These are phyloP conservation scores for Yponomeuta plumbellus DNA, from an alignment of 2,888 invertebrate species.

Conservation along the genomic window DNA sequence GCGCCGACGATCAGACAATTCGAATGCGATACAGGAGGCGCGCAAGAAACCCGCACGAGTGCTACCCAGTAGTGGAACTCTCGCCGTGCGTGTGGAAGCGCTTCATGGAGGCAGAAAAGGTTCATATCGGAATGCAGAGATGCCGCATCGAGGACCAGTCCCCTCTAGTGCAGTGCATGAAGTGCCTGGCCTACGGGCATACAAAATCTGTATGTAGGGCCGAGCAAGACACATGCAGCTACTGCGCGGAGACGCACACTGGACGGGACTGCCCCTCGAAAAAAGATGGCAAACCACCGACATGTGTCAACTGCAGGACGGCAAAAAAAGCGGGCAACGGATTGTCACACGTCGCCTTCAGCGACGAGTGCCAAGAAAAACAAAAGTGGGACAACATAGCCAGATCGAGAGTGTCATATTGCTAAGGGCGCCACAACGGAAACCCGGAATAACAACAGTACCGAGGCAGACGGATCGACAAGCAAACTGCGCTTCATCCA, in stretches of 20 bases:
- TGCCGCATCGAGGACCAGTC: slow-evolving; percentile 22
- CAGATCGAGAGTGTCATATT: slow-evolving; percentile 19
- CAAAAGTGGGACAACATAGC: slow-evolving; percentile 23
- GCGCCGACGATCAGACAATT: background rate
- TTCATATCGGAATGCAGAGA: slow-evolving; percentile 19
- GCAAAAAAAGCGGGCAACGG: slow-evolving; percentile 10
- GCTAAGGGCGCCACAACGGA: slow-evolving; percentile 19
- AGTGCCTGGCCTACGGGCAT: slow-evolving; percentile 26
- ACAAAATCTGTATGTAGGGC: slow-evolving; percentile 19
- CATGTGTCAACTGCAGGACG: slow-evolving; percentile 20
- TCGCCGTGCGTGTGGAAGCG: slow-evolving; percentile 18
- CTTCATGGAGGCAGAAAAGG: background rate
- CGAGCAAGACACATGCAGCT: slow-evolving; percentile 18
- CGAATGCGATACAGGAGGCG: slow-evolving; percentile 7
- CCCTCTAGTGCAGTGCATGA: slow-evolving; percentile 25
- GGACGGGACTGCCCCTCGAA: slow-evolving; percentile 12
- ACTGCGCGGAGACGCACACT: slow-evolving; percentile 20
- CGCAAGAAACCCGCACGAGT: slow-evolving; percentile 17
- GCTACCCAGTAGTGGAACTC: slow-evolving; percentile 20
- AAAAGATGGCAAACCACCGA: background rate
- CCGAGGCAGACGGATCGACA: slow-evolving; percentile 22
- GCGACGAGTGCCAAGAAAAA: slow-evolving; percentile 12
- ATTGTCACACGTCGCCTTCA: slow-evolving; percentile 22
- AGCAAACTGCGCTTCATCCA: slow-evolving; percentile 26
- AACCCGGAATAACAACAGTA: background rate